Evolutionary conservation across 1,140 invertebrate species (phyloP).

Genomic region (Belonocnema kinseyi): DNA sequence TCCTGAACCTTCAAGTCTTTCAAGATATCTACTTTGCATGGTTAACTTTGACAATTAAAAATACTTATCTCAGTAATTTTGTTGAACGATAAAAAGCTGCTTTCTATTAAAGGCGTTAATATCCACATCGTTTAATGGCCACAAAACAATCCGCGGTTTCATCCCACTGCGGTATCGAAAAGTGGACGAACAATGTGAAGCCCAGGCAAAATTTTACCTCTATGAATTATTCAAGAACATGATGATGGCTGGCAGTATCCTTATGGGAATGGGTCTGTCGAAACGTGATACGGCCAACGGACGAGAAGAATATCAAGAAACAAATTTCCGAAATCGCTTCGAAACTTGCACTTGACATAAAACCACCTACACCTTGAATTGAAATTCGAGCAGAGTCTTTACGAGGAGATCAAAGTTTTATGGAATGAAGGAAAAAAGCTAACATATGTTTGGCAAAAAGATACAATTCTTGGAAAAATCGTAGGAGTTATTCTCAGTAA

Average conservation of each 20-base stretch:
- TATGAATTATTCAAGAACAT: conserved; percentile 20
- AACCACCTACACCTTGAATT: conserved; percentile 19
- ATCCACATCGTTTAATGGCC: background rate
- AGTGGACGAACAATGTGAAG: conserved; percentile 8
- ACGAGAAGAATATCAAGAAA: conserved; percentile 28
- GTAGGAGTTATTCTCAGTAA: too few relatives aligned
- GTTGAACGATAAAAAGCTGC: too few relatives aligned
- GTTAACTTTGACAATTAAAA: too few relatives aligned
- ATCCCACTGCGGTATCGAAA: background rate
- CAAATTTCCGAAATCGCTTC: conserved; percentile 11
- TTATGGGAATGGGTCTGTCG: conserved; percentile 10
- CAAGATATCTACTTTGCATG: too few relatives aligned
- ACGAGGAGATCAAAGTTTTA: conserved; percentile 26
- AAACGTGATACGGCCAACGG: conserved; percentile 10
- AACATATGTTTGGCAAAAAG: conserved; percentile 10
- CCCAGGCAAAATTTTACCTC: background rate
- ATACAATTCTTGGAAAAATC: background rate
- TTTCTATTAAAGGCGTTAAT: background rate
- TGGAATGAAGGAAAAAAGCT: conserved; percentile 9
- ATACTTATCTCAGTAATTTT: too few relatives aligned
- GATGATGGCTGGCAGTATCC: conserved; percentile 6
- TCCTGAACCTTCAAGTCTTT: too few relatives aligned
- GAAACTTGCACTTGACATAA: conserved; percentile 10
- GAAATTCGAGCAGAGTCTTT: conserved; percentile 17
- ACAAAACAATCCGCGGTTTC: background rate